These are phyloP conservation scores for Catocala fraxini DNA, from an alignment of 2,888 invertebrate species.

Conservation along the genomic window DNA sequence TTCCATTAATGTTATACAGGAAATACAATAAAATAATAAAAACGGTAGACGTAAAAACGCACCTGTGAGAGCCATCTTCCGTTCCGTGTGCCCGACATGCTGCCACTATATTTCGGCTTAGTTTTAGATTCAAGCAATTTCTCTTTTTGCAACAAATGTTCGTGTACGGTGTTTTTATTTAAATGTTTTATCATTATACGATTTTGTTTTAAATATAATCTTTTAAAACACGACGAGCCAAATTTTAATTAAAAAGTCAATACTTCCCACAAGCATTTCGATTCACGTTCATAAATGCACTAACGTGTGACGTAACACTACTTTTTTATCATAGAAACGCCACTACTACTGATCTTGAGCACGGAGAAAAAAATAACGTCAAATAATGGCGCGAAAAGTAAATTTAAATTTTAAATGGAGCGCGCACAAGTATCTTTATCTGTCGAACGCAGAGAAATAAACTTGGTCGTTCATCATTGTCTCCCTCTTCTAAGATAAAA, in stretches of 20 bases:
- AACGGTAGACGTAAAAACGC: constrained; percentile 44
- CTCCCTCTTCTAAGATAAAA: constrained; percentile 71
- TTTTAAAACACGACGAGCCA: constrained; percentile 24
- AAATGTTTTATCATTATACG: constrained; percentile 75
- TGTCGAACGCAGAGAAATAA: constrained; percentile 55
- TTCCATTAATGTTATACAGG: not conserved
- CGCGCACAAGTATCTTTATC: constrained; percentile 59
- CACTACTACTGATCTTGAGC: constrained; percentile 24
- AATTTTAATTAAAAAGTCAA: constrained; percentile 17
- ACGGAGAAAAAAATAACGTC: constrained; percentile 33
- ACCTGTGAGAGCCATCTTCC: constrained; percentile 75
- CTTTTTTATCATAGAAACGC: constrained; percentile 26
- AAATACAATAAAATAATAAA: constrained; percentile 14
- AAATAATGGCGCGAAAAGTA: constrained; percentile 45
- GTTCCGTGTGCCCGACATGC: constrained; percentile 69
- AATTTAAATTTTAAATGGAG: constrained; percentile 32
- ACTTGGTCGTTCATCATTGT: constrained; percentile 61
- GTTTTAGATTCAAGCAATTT: constrained; percentile 63
- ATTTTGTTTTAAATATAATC: constrained; percentile 20
- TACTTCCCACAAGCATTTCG: constrained; percentile 37
- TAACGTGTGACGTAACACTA: constrained; percentile 15
- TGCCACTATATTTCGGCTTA: constrained; percentile 63
- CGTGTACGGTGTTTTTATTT: constrained; percentile 73
- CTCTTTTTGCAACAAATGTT: constrained; percentile 72
- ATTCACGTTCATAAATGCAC: constrained; percentile 23